phyloP scores from a whole-genome alignment of 1,140 invertebrate genomes.

The Teleopsis dalmanni region DNA sequence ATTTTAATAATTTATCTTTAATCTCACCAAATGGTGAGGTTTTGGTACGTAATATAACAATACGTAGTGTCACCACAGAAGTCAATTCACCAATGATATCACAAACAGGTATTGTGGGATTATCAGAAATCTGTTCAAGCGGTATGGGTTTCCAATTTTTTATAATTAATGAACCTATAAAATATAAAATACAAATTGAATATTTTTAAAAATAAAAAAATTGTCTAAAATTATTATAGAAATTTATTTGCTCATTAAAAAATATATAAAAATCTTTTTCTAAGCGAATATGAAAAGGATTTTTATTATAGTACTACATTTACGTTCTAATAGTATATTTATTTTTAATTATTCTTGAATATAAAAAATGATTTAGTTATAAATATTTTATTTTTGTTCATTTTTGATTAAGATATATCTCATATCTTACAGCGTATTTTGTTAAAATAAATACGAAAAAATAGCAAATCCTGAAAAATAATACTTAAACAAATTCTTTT shows the following conservation, averaged over 20 bases:
- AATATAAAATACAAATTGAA: not conserved
- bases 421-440: too few relatives aligned
- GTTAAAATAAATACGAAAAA: too few relatives aligned
- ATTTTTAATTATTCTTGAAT: too few relatives aligned
- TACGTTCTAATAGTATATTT: too few relatives aligned
- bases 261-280: not conserved
- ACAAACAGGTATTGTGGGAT: constrained; percentile 74
- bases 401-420: too few relatives aligned
- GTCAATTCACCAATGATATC: constrained; percentile 89
- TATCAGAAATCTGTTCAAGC: constrained; percentile 84
- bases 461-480: too few relatives aligned
- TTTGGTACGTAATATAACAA: constrained; percentile 77
- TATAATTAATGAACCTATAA: constrained; percentile 74
- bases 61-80: constrained; percentile 80
- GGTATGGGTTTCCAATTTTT: constrained; percentile 90
- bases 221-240: not conserved
- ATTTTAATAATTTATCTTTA: constrained; percentile 84
- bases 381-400: too few relatives aligned
- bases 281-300: too few relatives aligned
- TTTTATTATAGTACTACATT: too few relatives aligned
- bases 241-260: too few relatives aligned
- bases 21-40: constrained; percentile 73
- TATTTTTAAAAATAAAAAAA: not conserved
- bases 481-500: too few relatives aligned
- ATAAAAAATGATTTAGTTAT: too few relatives aligned